Evolutionary conservation across 2,888 invertebrate genomes (phyloP).

Genomic region (Autographa pulchrina): DNA sequence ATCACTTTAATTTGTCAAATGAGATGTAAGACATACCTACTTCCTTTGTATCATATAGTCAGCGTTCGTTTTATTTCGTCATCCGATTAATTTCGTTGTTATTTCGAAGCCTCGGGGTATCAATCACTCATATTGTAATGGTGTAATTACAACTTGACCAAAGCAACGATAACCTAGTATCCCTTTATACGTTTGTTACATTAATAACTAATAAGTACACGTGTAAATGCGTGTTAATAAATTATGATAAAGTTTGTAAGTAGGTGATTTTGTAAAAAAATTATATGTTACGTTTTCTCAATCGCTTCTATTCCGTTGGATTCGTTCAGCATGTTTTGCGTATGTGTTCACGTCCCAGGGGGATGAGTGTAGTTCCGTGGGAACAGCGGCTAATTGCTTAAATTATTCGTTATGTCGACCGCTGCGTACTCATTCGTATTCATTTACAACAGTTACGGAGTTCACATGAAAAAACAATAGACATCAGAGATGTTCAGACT

Average conservation of each 20-base stretch:
- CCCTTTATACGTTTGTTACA: constrained; percentile 17
- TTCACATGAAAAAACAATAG: constrained; percentile 75
- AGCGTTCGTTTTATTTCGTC: constrained; percentile 21
- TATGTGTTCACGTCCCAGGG: constrained; percentile 72
- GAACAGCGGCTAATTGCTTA: constrained; percentile 83
- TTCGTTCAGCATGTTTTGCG: constrained; percentile 62
- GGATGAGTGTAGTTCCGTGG: constrained; percentile 78
- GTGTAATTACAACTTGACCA: constrained; percentile 20
- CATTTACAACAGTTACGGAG: constrained; percentile 73
- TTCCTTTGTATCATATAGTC: constrained; percentile 6
- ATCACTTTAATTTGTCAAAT: constrained; percentile 52
- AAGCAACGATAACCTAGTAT: constrained; percentile 20
- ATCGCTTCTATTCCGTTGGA: constrained; percentile 36
- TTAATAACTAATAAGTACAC: constrained; percentile 13
- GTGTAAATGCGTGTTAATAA: constrained; percentile 10
- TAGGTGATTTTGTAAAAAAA: constrained; percentile 10
- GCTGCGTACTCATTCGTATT: constrained; percentile 75
- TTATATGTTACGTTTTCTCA: constrained; percentile 28
- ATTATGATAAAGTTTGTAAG: constrained; percentile 9
- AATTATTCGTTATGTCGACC: constrained; percentile 76
- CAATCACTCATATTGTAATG: constrained; percentile 25
- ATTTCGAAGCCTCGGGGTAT: constrained; percentile 27
- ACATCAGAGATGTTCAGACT: constrained; percentile 62
- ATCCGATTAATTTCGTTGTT: constrained; percentile 14
- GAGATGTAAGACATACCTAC: constrained; percentile 21